phyloP scores from a whole-genome alignment of 2,888 invertebrate genomes.

The Hyposoter didymator region DNA sequence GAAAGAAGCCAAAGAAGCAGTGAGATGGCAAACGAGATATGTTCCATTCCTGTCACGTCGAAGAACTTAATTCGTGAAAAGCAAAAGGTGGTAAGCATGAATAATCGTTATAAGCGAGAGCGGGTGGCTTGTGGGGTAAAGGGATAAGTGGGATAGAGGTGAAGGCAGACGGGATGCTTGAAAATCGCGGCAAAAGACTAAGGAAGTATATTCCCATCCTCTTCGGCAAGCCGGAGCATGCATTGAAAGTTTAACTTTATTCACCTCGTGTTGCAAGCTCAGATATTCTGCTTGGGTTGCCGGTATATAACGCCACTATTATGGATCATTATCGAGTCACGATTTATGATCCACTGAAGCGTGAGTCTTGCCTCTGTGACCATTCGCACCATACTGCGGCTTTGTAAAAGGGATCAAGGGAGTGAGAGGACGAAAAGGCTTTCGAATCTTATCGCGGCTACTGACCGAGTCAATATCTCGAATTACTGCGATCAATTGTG shows the following conservation, averaged over 20 bases:
- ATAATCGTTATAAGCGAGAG: constrained; percentile 72
- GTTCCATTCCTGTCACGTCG: constrained; percentile 74
- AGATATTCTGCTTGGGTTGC: constrained; percentile 27
- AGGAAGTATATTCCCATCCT: constrained; percentile 42
- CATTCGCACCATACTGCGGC: background rate
- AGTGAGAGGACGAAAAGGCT: background rate
- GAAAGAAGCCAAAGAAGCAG: constrained; percentile 11
- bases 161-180: constrained; percentile 1
- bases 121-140: background rate
- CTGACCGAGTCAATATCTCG: constrained; percentile 1
- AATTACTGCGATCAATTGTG: background rate
- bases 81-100: constrained; percentile 76
- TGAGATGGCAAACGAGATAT: constrained; percentile 51
- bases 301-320: constrained; percentile 71
- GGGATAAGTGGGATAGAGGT: constrained; percentile 11
- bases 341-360: constrained; percentile 75
- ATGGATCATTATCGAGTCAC: constrained; percentile 77
- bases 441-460: constrained; percentile 17
- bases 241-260: constrained; percentile 66
- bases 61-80: constrained; percentile 76
- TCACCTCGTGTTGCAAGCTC: constrained; percentile 62
- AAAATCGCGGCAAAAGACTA: constrained; percentile 43
- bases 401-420: background rate
- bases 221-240: constrained; percentile 21
- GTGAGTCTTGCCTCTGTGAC: constrained; percentile 40